A percentile compares a stretch with the other conserved stretches of the same genome.
phyloP scores from a whole-genome alignment of 1,140 invertebrate genomes.

The Rhizoglyphus robini region DNA sequence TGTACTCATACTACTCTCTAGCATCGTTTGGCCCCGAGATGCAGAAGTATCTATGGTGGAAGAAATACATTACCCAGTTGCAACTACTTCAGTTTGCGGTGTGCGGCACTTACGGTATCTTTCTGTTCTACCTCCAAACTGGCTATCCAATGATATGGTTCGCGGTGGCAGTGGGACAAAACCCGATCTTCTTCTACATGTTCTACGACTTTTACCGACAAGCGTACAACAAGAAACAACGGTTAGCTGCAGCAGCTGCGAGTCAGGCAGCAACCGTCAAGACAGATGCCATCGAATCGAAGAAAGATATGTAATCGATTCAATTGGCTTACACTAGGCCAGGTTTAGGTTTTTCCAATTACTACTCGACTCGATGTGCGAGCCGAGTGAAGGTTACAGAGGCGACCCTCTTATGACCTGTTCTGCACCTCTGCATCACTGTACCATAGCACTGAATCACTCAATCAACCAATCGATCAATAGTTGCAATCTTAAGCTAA shows the following conservation, averaged over 20 bases:
- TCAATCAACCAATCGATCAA: too few species aligned
- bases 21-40: conserved; percentile 40
- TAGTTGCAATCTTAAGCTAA: too few species aligned
- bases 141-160: conserved; percentile 17
- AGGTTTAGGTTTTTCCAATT: too few species aligned
- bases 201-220: conserved; percentile 21
- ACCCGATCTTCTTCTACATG: conserved; percentile 20
- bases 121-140: conserved; percentile 10
- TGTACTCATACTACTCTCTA: conserved; percentile 44
- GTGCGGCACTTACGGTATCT: conserved; percentile 1
- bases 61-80: conserved; percentile 42
- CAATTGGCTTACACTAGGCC: neutral
- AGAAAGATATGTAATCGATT: neutral
- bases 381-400: too few species aligned
- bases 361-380: too few species aligned
- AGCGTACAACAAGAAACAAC: conserved; percentile 16
- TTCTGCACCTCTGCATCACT: too few species aligned
- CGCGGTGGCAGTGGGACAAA: conserved; percentile 12
- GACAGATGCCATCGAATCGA: neutral
- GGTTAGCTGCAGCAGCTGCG: neutral
- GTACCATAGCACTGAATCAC: too few species aligned
- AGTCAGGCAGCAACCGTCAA: neutral
- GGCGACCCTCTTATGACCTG: too few species aligned
- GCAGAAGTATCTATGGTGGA: conserved; percentile 45
- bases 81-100: conserved; percentile 35